Base-by-base conservation (phyloP, 2,888 invertebrate genomes). In the Pterobdella sp. region DNA sequence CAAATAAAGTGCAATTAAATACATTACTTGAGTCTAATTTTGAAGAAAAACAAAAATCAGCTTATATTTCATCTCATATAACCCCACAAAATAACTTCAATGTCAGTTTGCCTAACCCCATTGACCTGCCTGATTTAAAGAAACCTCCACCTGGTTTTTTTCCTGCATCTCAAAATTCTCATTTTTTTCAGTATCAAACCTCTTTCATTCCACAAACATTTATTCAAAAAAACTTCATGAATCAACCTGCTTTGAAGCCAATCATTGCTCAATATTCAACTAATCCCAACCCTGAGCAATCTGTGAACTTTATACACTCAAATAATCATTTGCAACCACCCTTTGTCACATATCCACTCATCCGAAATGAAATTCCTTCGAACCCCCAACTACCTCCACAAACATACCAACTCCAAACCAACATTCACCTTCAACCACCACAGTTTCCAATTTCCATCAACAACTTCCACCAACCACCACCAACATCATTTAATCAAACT, bases 81-180 rank as follows among this genome's bases (percentile, higher is more conserved):
- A 56, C 60, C 3, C 60, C 60, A 3, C 60, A 56, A 56, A 56
- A 22, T 56, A 56, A 56, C 4, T 3, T 22, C 7, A 18, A 3
- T 56, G n/a, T 26, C 7, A 26, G n/a, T 26, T 18, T 56, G 14
- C 18, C 10, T 3, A n/a, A 22, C 14, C n/a, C 60, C 60, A 56
- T 56, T 22, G 26, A 56, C 18, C 60, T 56, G 26, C 60, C 60
- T 26, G 26, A 56, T 26, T 3, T 56, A 22, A 56, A 56, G n/a
- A 22, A 56, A 22, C 60, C 60, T 56, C 60, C 60, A 4, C 60
- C 60, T 26, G n/a, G n/a, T 56, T 56, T 56, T n/a, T 4, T 56
- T 4, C 26, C 60, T 56, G 4, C 60, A 56, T 26, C 60, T 26
- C 4, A 4, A 18, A 56, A 4, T 26, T 3, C 10, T 26, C 7